Percentiles rank a stretch among this genome's conserved stretches.
phyloP scores from a whole-genome alignment of 1,140 invertebrate genomes.

The Listronotus oregonensis region DNA sequence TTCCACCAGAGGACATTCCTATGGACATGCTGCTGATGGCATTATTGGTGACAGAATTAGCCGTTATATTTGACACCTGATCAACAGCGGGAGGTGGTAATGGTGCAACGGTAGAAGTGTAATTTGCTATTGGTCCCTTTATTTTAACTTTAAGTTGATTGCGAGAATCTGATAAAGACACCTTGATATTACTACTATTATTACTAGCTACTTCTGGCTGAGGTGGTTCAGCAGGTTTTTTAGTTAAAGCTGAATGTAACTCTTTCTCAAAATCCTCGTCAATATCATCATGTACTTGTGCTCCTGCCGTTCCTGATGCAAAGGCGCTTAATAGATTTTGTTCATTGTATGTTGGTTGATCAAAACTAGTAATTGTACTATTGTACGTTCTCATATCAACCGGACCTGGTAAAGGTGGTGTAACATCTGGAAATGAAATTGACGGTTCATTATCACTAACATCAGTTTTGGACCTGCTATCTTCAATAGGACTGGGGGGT shows the following conservation, averaged over 20 bases:
- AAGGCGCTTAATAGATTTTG: conserved; percentile 69
- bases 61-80: conserved; percentile 39
- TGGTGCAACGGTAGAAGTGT: conserved; percentile 61
- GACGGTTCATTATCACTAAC: conserved; percentile 41
- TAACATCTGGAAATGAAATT: conserved; percentile 63
- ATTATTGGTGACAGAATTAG: conserved; percentile 32
- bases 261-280: conserved; percentile 82
- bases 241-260: conserved; percentile 67
- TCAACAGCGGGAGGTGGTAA: conserved; percentile 59
- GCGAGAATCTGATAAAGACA: conserved; percentile 72
- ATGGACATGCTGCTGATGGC: conserved; percentile 38
- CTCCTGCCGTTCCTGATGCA: conserved; percentile 66
- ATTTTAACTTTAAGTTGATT: conserved; percentile 90
- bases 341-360: conserved; percentile 61
- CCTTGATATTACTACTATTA: conserved; percentile 64
- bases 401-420: conserved; percentile 77
- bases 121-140: conserved; percentile 85
- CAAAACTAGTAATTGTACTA: conserved; percentile 62
- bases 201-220: conserved; percentile 55
- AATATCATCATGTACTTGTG: conserved; percentile 68
- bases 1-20: conserved; percentile 48
- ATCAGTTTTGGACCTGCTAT: conserved; percentile 42
- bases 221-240: conserved; percentile 58
- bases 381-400: conserved; percentile 88
- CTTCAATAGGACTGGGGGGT: conserved; percentile 52